These are phyloP conservation scores for Tachina fera DNA, from an alignment of 2,888 invertebrate genomes.

Conservation along the genomic window DNA sequence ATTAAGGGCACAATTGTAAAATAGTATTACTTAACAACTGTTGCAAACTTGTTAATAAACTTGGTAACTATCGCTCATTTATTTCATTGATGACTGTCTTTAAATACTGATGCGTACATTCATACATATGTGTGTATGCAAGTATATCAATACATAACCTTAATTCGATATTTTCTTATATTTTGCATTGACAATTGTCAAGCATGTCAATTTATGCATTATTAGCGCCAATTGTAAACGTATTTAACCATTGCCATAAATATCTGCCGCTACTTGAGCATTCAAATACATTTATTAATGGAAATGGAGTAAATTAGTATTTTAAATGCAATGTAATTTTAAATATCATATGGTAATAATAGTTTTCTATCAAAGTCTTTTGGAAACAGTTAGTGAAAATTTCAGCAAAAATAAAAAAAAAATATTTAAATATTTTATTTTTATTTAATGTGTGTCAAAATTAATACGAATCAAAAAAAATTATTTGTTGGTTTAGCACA, in stretches of 20 bases:
- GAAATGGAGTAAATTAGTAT: not conserved
- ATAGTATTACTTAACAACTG: not conserved
- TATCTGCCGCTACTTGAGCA: constrained; percentile 40
- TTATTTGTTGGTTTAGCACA: too few species aligned
- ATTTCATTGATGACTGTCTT: not conserved
- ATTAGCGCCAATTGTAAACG: constrained; percentile 59
- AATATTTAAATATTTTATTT: too few species aligned
- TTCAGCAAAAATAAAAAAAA: too few species aligned
- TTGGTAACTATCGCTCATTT: not conserved
- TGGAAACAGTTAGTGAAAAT: too few species aligned
- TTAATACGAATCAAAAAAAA: too few species aligned
- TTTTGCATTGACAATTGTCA: constrained; percentile 54
- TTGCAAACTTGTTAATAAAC: not conserved
- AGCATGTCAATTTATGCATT: constrained; percentile 71
- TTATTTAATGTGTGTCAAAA: too few species aligned
- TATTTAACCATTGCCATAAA: constrained; percentile 53
- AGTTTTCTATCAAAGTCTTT: too few species aligned
- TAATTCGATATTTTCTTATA: not conserved
- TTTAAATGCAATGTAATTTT: too few species aligned
- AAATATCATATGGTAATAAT: too few species aligned
- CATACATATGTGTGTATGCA: not conserved
- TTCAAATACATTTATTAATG: constrained; percentile 2
- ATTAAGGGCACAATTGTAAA: not conserved
- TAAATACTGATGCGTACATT: not conserved
- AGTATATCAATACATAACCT: not conserved